Conservation (phyloP, 2,888 invertebrate genomes). For the Lasioglossum morio region DNA sequence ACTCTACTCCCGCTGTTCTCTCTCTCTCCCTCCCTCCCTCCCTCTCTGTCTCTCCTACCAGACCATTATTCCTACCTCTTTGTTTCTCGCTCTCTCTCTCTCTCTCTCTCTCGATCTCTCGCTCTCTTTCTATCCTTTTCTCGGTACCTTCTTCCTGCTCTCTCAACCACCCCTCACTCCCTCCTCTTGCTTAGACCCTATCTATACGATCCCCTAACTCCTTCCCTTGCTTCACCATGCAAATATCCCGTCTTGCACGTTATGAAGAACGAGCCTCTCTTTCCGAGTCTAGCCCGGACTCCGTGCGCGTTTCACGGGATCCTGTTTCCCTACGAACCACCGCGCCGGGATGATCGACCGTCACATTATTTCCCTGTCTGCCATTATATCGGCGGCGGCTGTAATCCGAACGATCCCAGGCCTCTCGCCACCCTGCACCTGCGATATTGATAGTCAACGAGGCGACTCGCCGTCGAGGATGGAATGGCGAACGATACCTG, state of each 20-base stretch:
- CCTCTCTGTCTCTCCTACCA: conserved; percentile 20
- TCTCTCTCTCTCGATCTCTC: no score
- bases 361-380: conserved; percentile 20
- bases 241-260: conserved; percentile 37
- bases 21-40: conserved; percentile 17
- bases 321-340: conserved; percentile 17
- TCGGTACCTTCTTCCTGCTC: conserved; percentile 5
- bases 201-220: not conserved
- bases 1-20: conserved; percentile 61
- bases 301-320: conserved; percentile 18
- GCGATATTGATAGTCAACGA: not conserved
- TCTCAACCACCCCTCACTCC: conserved; percentile 7
- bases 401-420: conserved; percentile 2
- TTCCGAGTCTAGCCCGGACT: conserved; percentile 27
- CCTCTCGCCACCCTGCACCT: not conserved
- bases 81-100: conserved; percentile 6
- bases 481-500: not conserved
- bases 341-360: conserved; percentile 38
- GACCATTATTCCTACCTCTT: conserved; percentile 15
- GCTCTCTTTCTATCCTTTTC: not conserved
- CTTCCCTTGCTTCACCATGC: conserved; percentile 27
- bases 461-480: no score
- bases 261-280: conserved; percentile 39
- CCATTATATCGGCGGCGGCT: not conserved
- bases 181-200: not conserved